phyloP scores from a whole-genome alignment of 2,888 invertebrate genomes.

The Aspidiotus rigidus region DNA sequence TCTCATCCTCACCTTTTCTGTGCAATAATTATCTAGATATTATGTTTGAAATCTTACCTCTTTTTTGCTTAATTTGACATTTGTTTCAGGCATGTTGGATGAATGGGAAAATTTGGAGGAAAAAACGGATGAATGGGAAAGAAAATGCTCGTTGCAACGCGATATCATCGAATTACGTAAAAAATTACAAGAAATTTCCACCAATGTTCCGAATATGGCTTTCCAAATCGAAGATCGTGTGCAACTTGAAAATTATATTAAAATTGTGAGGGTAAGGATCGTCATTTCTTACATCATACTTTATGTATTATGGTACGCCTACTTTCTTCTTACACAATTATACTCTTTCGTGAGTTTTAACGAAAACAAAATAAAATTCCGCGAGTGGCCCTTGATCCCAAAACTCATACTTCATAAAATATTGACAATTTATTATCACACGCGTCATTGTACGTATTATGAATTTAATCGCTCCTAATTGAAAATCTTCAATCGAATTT shows the following conservation, averaged over 20 bases:
- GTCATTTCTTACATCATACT: not conserved
- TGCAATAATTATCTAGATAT: no score
- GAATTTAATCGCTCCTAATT: no score
- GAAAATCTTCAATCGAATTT: not conserved
- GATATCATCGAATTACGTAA: slow-evolving; percentile 43
- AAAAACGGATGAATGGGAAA: slow-evolving; percentile 41
- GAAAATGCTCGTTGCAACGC: slow-evolving; percentile 41
- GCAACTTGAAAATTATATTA: slow-evolving; percentile 44
- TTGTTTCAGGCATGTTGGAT: slow-evolving; percentile 44
- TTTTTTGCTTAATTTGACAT: not conserved
- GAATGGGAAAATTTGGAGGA: slow-evolving; percentile 48
- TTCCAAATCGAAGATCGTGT: slow-evolving; percentile 39
- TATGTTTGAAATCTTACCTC: no score
- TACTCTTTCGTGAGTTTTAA: not conserved
- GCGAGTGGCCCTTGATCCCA: no score
- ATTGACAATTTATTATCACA: no score
- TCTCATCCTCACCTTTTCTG: no score
- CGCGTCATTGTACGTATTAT: no score
- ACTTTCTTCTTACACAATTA: not conserved
- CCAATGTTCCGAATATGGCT: slow-evolving; percentile 37
- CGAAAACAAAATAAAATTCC: no score
- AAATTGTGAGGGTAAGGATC: slow-evolving; percentile 44
- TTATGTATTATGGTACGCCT: slow-evolving; percentile 13
- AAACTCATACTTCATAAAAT: no score
- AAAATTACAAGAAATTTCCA: slow-evolving; percentile 41